Evolutionary conservation across 1,140 invertebrate genomes (phyloP).

Genomic region (Stegodyphus dumicola): DNA sequence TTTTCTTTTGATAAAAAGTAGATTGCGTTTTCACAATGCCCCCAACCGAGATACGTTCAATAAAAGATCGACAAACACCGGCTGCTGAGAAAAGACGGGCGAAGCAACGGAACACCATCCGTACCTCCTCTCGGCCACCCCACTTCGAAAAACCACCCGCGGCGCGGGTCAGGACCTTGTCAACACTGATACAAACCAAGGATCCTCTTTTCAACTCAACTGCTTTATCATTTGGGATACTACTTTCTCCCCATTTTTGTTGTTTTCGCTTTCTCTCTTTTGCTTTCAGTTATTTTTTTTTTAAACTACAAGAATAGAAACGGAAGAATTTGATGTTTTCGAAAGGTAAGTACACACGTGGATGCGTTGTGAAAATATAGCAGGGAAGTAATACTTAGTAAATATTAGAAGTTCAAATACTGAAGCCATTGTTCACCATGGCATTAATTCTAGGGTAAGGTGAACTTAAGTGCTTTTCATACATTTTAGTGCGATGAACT

Average conservation of each 20-base stretch:
- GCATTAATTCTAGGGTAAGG: too few species aligned
- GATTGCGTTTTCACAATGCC: background rate
- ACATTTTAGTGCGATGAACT: too few species aligned
- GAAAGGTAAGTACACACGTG: too few species aligned
- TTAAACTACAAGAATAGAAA: background rate
- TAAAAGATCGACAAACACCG: background rate
- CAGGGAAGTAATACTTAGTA: too few species aligned
- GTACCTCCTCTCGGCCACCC: background rate
- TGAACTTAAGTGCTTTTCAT: too few species aligned
- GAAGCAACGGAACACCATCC: too few species aligned
- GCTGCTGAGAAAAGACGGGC: too few species aligned
- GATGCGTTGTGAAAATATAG: too few species aligned
- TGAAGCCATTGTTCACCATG: too few species aligned
- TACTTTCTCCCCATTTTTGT: background rate
- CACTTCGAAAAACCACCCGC: background rate
- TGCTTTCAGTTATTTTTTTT: slow-evolving; percentile 1
- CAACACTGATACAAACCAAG: slow-evolving; percentile 28
- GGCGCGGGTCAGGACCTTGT: slow-evolving; percentile 11
- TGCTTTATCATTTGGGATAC: slow-evolving; percentile 12
- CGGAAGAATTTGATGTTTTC: background rate
- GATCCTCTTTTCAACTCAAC: background rate
- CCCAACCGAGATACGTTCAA: background rate
- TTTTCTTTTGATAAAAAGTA: too few species aligned
- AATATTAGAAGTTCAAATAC: too few species aligned
- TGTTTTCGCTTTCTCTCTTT: background rate